Percentiles rank a stretch among this genome's conserved stretches.
Conservation (phyloP, 1,140 invertebrate genomes). For the Hyles euphorbiae region DNA sequence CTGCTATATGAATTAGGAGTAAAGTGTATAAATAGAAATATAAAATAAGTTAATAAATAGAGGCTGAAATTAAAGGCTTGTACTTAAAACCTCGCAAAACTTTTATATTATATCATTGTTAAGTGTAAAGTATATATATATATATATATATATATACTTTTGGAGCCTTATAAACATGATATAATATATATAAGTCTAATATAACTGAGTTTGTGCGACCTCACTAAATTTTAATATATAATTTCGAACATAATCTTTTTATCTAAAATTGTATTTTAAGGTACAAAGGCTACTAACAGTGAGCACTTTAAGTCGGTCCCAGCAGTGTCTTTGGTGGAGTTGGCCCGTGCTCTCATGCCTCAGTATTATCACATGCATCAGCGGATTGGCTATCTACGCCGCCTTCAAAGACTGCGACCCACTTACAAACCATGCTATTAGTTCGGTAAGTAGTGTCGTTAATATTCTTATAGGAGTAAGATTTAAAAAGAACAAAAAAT, state of each 20-base stretch:
- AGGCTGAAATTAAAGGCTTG: too few species aligned
- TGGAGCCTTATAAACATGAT: too few species aligned
- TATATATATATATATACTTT: too few species aligned
- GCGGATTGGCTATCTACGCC: conserved; percentile 88
- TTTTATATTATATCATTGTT: too few species aligned
- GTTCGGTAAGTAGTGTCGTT: conserved; percentile 50
- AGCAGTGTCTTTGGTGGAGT: conserved; percentile 68
- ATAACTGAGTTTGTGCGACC: too few species aligned
- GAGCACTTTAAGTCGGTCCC: conserved; percentile 80
- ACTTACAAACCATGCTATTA: conserved; percentile 76
- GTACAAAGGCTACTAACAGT: conserved; percentile 91
- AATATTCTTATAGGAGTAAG: neutral
- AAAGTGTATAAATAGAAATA: too few species aligned
- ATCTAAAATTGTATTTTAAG: conserved; percentile 73
- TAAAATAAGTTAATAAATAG: too few species aligned
- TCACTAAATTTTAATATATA: too few species aligned
- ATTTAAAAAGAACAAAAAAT: neutral
- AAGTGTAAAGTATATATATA: too few species aligned
- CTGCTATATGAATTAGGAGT: too few species aligned
- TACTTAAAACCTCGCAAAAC: too few species aligned
- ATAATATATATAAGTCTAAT: too few species aligned
- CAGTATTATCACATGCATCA: conserved; percentile 69
- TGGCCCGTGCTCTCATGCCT: conserved; percentile 62
- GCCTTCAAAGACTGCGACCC: conserved; percentile 91
- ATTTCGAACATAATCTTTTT: neutral